phyloP scores from a whole-genome alignment of 1,140 invertebrate genomes.

The Muscidifurax raptorellus region DNA sequence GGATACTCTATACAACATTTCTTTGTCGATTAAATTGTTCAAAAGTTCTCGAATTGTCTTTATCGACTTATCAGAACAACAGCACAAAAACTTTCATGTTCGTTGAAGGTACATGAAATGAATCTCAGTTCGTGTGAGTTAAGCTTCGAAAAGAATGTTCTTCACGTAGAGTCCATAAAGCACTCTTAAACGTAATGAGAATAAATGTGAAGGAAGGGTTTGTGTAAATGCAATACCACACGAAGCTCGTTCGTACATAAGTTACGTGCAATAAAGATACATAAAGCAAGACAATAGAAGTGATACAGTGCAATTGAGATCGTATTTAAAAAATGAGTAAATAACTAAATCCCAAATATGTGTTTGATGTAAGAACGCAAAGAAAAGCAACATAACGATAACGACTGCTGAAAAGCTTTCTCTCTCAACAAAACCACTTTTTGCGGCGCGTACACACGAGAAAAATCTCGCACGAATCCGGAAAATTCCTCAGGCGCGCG shows the following conservation, averaged over 20 bases:
- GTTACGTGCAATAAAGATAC: neutral
- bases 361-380: no score
- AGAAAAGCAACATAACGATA: no score
- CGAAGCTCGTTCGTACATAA: neutral
- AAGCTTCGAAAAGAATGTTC: neutral
- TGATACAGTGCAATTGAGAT: neutral
- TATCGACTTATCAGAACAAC: no score
- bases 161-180: neutral
- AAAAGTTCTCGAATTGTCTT: no score
- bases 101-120: neutral
- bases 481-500: neutral
- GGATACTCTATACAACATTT: no score
- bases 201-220: constrained; percentile 13
- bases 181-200: neutral
- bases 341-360: no score
- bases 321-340: no score
- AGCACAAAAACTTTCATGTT: neutral
- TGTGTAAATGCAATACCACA: neutral
- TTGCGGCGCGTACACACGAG: no score
- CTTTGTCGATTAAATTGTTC: no score
- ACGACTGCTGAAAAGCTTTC: no score
- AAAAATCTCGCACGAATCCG: constrained; percentile 3
- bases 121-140: neutral
- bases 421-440: no score
- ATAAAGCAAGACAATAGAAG: neutral